Evolutionary conservation across 2,113 vertebrate species (phyloP), one percentile per base, ranked within the genome.

Genomic region (Penelope pileata): DNA sequence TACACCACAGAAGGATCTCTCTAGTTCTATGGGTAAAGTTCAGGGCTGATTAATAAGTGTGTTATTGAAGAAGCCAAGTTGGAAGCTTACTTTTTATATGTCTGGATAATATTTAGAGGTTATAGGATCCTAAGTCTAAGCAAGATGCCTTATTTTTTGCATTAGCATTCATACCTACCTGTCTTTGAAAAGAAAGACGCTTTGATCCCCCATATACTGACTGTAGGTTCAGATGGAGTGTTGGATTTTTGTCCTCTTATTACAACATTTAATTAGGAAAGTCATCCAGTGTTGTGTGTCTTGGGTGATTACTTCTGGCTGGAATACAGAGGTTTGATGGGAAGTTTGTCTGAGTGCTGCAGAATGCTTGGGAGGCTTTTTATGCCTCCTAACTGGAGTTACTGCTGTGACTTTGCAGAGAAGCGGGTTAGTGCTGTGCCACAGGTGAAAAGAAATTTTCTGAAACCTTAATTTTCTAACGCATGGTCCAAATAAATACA

Each of bases 131-230:
- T 24, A 30, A 34, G 8, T 16, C 14, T 86, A 1, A 23, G 42
- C 56, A 78, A 47, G 21, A 9, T 86, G 27, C 27, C n/a, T 48
- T 67, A 10, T 16, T 80, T 7, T n/a, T 66, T 58, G 27, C 1
- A 0, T 9, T 40, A 42, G 5, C 18, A 22, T 34, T 38, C 16
- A 8, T 5, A 60, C 10, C 47, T 84, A 14, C 29, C 43, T 27
- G 0, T 60, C 50, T 50, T 29, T 32, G 14, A 29, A 17, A 22
- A 75, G 42, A 86, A 22, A 8, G 59, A 23, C 1, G 0, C 51
- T 58, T 43, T 26, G 27, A 36, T 60, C 50, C 72, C 13, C 72
- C 13, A 2, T 32, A 0, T 2, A 3, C 32, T 78, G 58, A 7
- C 27, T 62, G 17, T 50, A 9, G 38, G 6, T 48, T 64, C 29